Evolutionary conservation across 1,140 invertebrate genomes (phyloP), one percentile per base, ranked within the genome.

Genomic region (Scaptomyza hsui): DNA sequence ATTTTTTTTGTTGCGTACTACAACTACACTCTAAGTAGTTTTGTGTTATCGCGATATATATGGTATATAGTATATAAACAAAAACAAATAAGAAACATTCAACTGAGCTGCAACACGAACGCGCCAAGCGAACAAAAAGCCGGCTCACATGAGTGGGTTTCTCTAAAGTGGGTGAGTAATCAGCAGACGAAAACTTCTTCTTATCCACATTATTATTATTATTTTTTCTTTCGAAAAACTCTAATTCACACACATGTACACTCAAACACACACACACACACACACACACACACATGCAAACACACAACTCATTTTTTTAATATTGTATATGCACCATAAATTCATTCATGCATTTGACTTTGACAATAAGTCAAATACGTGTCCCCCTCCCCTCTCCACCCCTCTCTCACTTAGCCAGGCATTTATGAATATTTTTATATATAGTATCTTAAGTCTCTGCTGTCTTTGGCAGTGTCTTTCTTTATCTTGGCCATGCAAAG

Each of bases 161-260:
- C 63, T 81, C 62, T 86, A 86, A 85, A 86, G 73, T 88, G 81
- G 81, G 81, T 86, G 82, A 86, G 81, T 86, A 86, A 71, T 19
- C 67, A 48, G 63, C 63, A 48, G 67, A 48, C 49, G 24, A 42
- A 21, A 63, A 49, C 57, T 16, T 60, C 18, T 48, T 61, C 18
- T 19, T 53, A 47, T 48, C 26, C 26, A 29, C 56, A 26, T 19
- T 56, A 65, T 32, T 41, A 15, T 52, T 26, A 44, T 24, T 35
- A 35, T 44, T 55, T 48, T n/a, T n/a, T n/a, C n/a, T n/a, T n/a
- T n/a, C n/a, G n/a, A n/a, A n/a, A 32, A 45, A 44, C 35, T 60
- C 57, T 39, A 65, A 49, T 59, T 75, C 24, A 72, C 21, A 26
- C 52, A 24, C 37, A n/a, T n/a, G 37, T 19, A 9, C 2, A 53